Evolutionary conservation across 2,797 vertebrate genomes (phyloP), one percentile per base, ranked within the genome.

Genomic region (Oreochromis grahami): DNA sequence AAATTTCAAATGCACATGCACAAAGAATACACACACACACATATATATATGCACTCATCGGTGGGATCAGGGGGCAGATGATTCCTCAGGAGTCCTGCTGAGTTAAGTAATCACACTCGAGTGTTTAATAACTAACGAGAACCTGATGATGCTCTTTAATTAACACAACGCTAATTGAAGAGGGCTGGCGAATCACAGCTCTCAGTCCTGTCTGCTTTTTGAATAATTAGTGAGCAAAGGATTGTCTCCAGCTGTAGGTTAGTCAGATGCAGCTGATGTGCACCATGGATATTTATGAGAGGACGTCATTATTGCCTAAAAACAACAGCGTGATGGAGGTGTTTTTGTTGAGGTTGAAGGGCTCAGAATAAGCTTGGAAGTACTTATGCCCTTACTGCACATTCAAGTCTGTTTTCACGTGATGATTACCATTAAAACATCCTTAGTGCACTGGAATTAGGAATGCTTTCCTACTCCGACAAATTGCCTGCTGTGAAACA

Each of bases 51-150:
- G 56, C 80, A 85, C 77, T 78, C 88, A 68, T 96, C 34, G 26
- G 68, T 84, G 85, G 86, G 91, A 92, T 92, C 90, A 88, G 88
- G 88, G 91, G 91, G 89, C 87, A 97, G 97, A 97, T 97, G 97
- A 97, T 96, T 97, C 96, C 95, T 97, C 96, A 96, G 96, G 96
- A 97, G 94, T 96, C 97, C 93, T 95, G 97, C 97, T 96, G 97
- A 96, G 97, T 94, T 94, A 96, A 96, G 97, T 97, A 97, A 98
- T 97, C 97, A 97, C 96, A 96, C 97, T 96, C 94, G 95, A 96
- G 97, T 97, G 97, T 97, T 98, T 98, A 97, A 98, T 98, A 97
- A 97, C 96, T 97, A 97, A 98, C 97, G 97, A 97, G 97, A 96
- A 97, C 96, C 97, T 96, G 97, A 97, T 96, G 96, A 97, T 96